Conservation (phyloP, 2,797 vertebrate genomes). For the Pangasius larnaudii region DNA sequence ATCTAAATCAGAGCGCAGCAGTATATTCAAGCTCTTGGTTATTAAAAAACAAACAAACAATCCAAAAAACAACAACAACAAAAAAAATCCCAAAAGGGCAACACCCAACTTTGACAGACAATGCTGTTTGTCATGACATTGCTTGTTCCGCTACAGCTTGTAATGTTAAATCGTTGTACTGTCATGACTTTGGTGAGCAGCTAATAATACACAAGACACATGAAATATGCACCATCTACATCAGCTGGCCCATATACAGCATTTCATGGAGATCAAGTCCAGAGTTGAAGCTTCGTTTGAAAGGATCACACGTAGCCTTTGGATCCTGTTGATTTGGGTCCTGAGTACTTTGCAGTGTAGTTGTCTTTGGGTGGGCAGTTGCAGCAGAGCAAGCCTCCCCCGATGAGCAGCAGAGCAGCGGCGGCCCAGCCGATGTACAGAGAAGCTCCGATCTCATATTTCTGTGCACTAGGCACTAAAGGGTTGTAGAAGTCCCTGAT, state of each 20-base stretch:
- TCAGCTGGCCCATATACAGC: not conserved
- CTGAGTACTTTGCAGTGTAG: constrained; percentile 83
- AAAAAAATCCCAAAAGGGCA: not conserved
- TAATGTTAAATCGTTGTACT: not conserved
- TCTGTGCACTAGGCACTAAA: constrained; percentile 66
- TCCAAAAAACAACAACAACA: not conserved
- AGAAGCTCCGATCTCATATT: constrained; percentile 84
- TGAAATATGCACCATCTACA: not conserved
- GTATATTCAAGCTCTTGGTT: not conserved
- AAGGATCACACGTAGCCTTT: constrained; percentile 83
- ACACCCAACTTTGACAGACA: not conserved
- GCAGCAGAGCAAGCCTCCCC: constrained; percentile 86
- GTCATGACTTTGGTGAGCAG: not conserved
- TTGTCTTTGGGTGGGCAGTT: constrained; percentile 85
- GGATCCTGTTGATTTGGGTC: constrained; percentile 72
- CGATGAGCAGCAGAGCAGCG: constrained; percentile 80
- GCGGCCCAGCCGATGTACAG: constrained; percentile 92
- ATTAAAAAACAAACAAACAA: not conserved
- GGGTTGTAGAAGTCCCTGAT: constrained; percentile 90
- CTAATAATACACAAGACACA: constrained; percentile 9
- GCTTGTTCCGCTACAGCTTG: not conserved
- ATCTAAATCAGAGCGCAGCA: not conserved
- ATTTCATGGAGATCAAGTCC: constrained; percentile 16
- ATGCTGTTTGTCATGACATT: not conserved
- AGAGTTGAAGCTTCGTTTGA: constrained; percentile 21